phyloP scores from a whole-genome alignment of 2,797 vertebrate species.

The Syngnathus rostellatus region DNA sequence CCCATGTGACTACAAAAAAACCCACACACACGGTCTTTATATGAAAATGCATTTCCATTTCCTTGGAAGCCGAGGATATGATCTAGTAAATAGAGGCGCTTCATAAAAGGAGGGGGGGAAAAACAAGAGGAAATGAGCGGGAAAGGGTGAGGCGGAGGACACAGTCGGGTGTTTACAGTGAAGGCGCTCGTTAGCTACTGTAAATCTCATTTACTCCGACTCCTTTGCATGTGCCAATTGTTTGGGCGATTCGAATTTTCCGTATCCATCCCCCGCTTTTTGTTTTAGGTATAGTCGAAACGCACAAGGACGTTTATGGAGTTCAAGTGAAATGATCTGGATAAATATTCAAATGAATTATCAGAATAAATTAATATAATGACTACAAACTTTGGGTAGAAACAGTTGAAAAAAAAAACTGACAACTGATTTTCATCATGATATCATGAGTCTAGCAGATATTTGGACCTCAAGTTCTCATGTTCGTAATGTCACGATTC shows the following conservation, averaged over 20 bases:
- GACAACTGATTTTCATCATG: neutral
- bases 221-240: neutral
- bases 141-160: neutral
- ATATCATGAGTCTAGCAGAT: neutral
- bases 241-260: neutral
- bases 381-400: neutral
- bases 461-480: too few species aligned
- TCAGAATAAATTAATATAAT: neutral
- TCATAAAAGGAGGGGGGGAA: constrained; percentile 6
- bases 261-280: neutral
- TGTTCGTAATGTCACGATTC: too few species aligned
- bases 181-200: neutral
- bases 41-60: constrained; percentile 39
- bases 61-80: constrained; percentile 17
- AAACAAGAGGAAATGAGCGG: neutral
- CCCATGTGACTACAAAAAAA: neutral
- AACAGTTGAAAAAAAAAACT: neutral
- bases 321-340: too few species aligned
- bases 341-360: too few species aligned
- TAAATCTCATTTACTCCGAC: neutral
- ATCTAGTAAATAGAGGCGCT: constrained; percentile 17
- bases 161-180: neutral
- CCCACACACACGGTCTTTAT: constrained; percentile 19
- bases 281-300: neutral
- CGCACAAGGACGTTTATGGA: neutral